Base-by-base conservation (phyloP, 2,888 invertebrate species). In the Lochmaea crataegi region DNA sequence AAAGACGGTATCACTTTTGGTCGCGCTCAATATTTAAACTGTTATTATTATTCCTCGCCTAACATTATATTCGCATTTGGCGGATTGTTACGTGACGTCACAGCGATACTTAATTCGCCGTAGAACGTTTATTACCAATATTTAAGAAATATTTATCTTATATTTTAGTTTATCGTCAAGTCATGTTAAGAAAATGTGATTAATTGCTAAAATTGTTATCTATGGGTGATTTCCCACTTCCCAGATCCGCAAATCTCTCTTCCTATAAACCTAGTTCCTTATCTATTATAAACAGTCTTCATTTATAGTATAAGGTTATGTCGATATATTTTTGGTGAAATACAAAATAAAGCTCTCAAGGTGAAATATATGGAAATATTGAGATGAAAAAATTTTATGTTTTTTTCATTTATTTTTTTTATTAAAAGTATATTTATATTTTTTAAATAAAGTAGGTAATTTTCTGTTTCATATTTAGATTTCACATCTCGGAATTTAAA, bases 181-280 rank as follows among this genome's bases (percentile, higher is more conserved):
- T 53, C 51, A 53, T 53, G n/a, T 16, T 53, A 7, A 57, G 22
- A 57, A 9, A 57, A 18, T 57, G 16, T 14, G 53, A 42, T 26
- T 18, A 22, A 53, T 53, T 53, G 18, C 45, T 32, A 12, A 12
- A 18, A 16, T 58, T 42, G 42, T 60, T 68, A 68, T 60, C 51
- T n/a, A 12, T 63, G 18, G 61, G 63, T 69, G 63, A 41, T 69
- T 69, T 53, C 68, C 68, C 68, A 45, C 45, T 58, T 68, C 45
- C 51, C 60, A 10, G 6, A 12, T 68, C 16, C 38, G 58, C 32
- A 65, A 51, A 32, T 68, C 38, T 48, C 22, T 9, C 12, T 65
- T 65, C 45, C 65, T 14, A 48, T 12, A 48, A 1, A 22, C 26
- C 26, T 32, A 32, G 26, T 32, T 32, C 4, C 26, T 5, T 32